phyloP scores from a whole-genome alignment of 2,797 vertebrate species.

The Sebastes kiyomatsui region DNA sequence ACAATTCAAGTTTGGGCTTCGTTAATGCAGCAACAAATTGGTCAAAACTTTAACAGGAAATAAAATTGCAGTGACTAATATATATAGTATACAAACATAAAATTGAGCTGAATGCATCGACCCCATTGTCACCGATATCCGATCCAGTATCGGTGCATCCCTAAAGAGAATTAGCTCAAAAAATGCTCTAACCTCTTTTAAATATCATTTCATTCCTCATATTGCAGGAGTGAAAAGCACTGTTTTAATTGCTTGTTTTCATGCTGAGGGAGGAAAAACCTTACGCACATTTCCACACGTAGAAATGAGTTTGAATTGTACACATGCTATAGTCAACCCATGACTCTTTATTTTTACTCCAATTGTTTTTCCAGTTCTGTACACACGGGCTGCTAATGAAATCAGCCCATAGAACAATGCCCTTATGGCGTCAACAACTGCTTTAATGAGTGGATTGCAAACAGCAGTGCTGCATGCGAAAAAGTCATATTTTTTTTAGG shows the following conservation, averaged over 20 bases:
- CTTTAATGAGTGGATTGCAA: slow-evolving; percentile 61
- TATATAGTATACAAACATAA: neutral
- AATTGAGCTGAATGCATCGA: too few species aligned
- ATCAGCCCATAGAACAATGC: slow-evolving; percentile 62
- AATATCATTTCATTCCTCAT: neutral
- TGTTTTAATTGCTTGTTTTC: slow-evolving; percentile 15
- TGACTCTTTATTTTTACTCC: slow-evolving; percentile 8
- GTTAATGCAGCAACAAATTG: too few species aligned
- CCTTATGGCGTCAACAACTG: slow-evolving; percentile 51
- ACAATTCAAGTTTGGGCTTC: too few species aligned
- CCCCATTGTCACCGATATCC: neutral
- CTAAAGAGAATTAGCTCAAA: slow-evolving; percentile 6
- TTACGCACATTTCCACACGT: slow-evolving; percentile 4
- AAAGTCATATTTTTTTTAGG: slow-evolving; percentile 51
- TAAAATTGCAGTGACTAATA: neutral
- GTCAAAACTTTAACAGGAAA: neutral
- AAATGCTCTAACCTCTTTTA: slow-evolving; percentile 4
- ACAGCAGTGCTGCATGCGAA: slow-evolving; percentile 52
- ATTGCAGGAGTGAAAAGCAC: neutral
- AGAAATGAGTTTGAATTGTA: slow-evolving; percentile 36
- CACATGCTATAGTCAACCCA: neutral
- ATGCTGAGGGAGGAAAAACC: neutral
- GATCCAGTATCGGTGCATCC: neutral
- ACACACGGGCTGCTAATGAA: slow-evolving; percentile 59
- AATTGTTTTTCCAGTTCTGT: slow-evolving; percentile 53